Evolutionary conservation across 2,888 invertebrate species (phyloP), one percentile per base, ranked within the genome.

Genomic region (Spatulosminthurus flaviceps): DNA sequence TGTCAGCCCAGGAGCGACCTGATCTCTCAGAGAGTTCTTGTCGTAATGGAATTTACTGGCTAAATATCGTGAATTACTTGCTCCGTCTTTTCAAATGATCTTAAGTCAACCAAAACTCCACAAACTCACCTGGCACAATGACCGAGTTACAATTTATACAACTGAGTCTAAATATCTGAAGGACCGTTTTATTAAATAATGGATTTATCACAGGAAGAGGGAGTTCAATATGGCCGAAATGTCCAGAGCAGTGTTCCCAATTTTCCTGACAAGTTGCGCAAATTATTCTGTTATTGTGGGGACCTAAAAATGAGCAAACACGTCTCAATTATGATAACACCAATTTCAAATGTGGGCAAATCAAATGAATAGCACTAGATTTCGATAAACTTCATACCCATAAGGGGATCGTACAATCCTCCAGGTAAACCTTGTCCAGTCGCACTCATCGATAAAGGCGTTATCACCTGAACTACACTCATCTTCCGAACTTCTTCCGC

Each of bases 151-250:
- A 96, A 75, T 89, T 88, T 5, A 93, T 87, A 86, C 96, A 96
- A 24, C 91, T 90, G 0, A 92, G 88, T 82, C 91, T 90, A 74
- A 95, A 89, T 11, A 95, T 87, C 0, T 89, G 90, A 78, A 90
- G 91, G 22, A 97, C 89, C 41, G 91, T 90, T 86, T 92, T 92
- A 82, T 94, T 92, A 86, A 96, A 95, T 70, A 98, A 87, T 0
- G 98, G 98, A 89, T 98, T 98, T 79, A 95, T 92, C 0, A 96
- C 94, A 0, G 95, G 92, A 16, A 97, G 88, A 0, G 95, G 95
- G 0, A 99, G 89, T 83, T 94, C 93, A 82, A 99, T 96, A 87
- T 97, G 95, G 0, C 98, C 98, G 88, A 96, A 93, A 88, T 99
- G 99, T 0, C 99, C 99, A 0, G 93, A 92, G 87, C 98, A 98